Evolutionary conservation across 2,113 vertebrate species (phyloP).

Genomic region (Chaetorhynchus papuensis): DNA sequence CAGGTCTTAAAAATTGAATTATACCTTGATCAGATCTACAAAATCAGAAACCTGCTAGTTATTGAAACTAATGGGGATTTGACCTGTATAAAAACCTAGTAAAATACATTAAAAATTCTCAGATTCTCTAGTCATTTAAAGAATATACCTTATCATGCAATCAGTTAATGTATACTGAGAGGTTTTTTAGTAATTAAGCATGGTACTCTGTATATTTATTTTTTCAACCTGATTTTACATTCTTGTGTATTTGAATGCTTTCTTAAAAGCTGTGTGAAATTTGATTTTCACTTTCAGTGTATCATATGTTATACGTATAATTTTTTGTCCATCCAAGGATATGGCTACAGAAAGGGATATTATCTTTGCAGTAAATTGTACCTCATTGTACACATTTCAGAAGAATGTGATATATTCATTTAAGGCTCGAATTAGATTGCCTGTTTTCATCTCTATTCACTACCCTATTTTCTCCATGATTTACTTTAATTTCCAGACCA

Average conservation of each 20-base stretch:
- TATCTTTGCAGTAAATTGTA: neutral
- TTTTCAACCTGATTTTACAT: neutral
- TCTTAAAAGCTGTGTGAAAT: neutral
- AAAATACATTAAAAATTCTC: neutral
- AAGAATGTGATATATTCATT: neutral
- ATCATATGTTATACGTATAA: neutral
- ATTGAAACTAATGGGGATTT: neutral
- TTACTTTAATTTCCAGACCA: neutral
- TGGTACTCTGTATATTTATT: neutral
- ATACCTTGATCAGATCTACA: neutral
- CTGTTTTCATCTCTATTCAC: neutral
- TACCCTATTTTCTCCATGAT: neutral
- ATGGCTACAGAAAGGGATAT: neutral
- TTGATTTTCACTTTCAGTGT: neutral
- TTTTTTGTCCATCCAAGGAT: neutral
- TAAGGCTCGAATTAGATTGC: neutral
- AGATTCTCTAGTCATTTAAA: neutral
- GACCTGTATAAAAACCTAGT: neutral
- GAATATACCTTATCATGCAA: neutral
- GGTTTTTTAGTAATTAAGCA: neutral
- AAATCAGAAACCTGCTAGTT: neutral
- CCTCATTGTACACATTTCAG: neutral
- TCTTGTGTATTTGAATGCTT: neutral
- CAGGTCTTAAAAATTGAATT: neutral
- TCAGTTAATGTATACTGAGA: neutral